Percentiles rank a stretch among this genome's conserved stretches.
These are phyloP conservation scores for Nephrotoma guestfalica DNA, from an alignment of 2,888 invertebrate genomes.

Conservation along the genomic window DNA sequence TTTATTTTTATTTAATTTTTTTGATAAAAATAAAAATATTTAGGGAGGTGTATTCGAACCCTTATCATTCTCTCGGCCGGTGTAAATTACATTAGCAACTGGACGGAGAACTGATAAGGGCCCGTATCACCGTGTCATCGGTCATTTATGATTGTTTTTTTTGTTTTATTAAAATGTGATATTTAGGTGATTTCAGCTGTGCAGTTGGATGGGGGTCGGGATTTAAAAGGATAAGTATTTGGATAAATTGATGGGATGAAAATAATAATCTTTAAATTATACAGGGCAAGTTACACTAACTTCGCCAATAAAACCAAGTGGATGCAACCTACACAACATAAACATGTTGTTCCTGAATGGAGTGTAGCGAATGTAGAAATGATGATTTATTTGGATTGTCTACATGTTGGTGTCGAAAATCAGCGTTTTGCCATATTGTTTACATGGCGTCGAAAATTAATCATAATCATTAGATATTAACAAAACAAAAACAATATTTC, in stretches of 20 bases:
- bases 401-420: too few species aligned
- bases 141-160: not conserved
- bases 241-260: not conserved
- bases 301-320: too few species aligned
- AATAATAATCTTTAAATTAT: not conserved
- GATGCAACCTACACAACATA: too few species aligned
- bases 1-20: not conserved
- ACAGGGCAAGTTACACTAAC: too few species aligned
- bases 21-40: not conserved
- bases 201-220: not conserved
- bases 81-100: slow-evolving; percentile 59
- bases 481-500: too few species aligned
- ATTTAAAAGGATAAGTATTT: not conserved
- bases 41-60: slow-evolving; percentile 41
- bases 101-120: slow-evolving; percentile 99
- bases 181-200: not conserved
- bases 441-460: too few species aligned
- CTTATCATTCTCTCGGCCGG: slow-evolving; percentile 95
- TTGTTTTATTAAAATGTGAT: not conserved
- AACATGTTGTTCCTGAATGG: too few species aligned
- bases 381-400: too few species aligned
- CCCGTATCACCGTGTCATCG: slow-evolving; percentile 44
- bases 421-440: too few species aligned
- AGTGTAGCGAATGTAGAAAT: too few species aligned
- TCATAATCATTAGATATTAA: too few species aligned